Conservation (phyloP, 2,888 invertebrate genomes). For the Agonopterix alstromeriana region DNA sequence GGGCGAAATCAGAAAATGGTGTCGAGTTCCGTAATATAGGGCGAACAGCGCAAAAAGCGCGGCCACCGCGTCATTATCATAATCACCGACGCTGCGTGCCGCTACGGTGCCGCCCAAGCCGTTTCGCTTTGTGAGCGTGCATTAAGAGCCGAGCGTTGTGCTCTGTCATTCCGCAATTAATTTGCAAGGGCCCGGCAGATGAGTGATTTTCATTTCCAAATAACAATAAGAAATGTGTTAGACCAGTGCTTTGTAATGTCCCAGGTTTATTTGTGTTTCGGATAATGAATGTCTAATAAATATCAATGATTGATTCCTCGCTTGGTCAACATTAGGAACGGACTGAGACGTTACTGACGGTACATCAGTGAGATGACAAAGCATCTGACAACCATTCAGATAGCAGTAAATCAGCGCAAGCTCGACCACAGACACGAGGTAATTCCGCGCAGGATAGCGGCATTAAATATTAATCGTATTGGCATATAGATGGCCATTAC, state of each 20-base stretch:
- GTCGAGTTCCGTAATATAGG: conserved; percentile 65
- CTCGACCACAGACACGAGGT: conserved; percentile 59
- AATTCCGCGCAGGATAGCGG: conserved; percentile 61
- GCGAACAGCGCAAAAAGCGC: conserved; percentile 66
- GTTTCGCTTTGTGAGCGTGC: conserved; percentile 71
- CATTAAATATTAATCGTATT: conserved; percentile 71
- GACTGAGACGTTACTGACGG: no score
- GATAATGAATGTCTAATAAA: no score
- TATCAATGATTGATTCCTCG: no score
- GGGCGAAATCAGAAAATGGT: conserved; percentile 42
- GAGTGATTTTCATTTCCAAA: conserved; percentile 39
- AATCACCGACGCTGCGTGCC: conserved; percentile 53
- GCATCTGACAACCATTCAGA: conserved; percentile 49
- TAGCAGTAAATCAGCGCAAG: conserved; percentile 61
- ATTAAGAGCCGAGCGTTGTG: conserved; percentile 67
- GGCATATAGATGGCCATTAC: conserved; percentile 63
- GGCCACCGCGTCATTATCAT: conserved; percentile 73
- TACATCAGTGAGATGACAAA: conserved; percentile 28
- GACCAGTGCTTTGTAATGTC: background rate
- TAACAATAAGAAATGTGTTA: conserved; percentile 5
- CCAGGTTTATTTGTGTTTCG: no score
- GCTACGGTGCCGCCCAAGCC: conserved; percentile 58
- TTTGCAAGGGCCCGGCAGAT: conserved; percentile 56
- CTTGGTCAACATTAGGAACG: no score
- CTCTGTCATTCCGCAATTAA: conserved; percentile 71